Evolutionary conservation across 2,113 vertebrate genomes (phyloP).

Genomic region (Struthidea cinerea): DNA sequence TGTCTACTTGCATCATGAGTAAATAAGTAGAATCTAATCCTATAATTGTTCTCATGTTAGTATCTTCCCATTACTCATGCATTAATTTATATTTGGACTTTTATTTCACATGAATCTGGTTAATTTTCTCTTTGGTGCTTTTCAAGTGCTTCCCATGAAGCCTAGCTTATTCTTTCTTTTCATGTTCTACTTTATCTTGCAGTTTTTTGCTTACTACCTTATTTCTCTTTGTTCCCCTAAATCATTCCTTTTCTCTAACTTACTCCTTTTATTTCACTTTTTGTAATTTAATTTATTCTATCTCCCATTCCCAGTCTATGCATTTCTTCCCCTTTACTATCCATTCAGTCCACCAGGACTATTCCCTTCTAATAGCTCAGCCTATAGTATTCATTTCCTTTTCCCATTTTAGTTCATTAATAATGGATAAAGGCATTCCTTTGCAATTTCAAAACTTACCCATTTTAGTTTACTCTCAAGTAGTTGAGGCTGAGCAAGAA

Average conservation of each 20-base stretch:
- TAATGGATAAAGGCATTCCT: slow-evolving; percentile 32
- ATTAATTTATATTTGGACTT: neutral
- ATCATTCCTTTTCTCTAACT: neutral
- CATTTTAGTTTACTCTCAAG: slow-evolving; percentile 22
- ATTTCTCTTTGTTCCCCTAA: neutral
- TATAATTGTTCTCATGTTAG: neutral
- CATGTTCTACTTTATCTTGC: neutral
- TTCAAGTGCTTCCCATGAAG: neutral
- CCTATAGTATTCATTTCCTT: neutral
- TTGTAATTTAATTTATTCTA: neutral
- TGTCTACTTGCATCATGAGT: neutral
- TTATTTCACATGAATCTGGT: neutral
- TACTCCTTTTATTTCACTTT: neutral
- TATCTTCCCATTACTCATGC: neutral
- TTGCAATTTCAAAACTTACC: neutral
- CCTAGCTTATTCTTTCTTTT: neutral
- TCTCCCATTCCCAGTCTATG: neutral
- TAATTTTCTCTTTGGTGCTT: neutral
- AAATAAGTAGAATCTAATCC: neutral
- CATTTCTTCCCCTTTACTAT: neutral
- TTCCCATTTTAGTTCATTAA: neutral
- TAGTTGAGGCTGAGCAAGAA: neutral
- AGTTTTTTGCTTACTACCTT: neutral
- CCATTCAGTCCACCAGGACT: neutral
- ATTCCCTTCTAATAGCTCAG: slow-evolving; percentile 8